These are phyloP conservation scores for Calosoma granatense DNA, from an alignment of 1,140 invertebrate species.

Conservation along the genomic window DNA sequence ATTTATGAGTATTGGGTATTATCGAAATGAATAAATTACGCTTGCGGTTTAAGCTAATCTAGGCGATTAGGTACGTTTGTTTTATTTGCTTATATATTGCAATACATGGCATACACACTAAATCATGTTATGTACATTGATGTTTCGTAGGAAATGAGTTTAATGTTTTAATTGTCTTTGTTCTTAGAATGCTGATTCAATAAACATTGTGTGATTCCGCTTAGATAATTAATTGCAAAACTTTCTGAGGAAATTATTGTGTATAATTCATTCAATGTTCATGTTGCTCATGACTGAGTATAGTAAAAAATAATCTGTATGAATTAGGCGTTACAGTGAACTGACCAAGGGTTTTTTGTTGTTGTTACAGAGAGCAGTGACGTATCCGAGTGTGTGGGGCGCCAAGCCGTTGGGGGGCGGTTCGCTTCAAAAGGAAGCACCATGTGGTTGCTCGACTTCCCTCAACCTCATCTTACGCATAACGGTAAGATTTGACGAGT, in stretches of 20 bases:
- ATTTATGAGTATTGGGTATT: background rate
- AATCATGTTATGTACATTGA: too few relatives aligned
- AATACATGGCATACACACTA: too few relatives aligned
- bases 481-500: constrained; percentile 18
- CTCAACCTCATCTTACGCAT: constrained; percentile 21
- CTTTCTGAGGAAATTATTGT: too few relatives aligned
- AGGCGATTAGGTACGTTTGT: too few relatives aligned
- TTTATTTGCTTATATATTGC: too few relatives aligned
- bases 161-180: background rate
- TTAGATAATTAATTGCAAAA: background rate
- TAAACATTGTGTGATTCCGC: background rate
- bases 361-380: constrained; percentile 13
- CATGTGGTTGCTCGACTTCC: constrained; percentile 32
- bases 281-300: too few relatives aligned
- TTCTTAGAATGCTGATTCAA: background rate
- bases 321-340: too few relatives aligned
- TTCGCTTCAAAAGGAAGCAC: constrained; percentile 14
- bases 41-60: too few relatives aligned
- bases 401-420: constrained; percentile 13
- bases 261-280: too few relatives aligned
- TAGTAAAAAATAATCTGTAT: too few relatives aligned
- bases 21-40: too few relatives aligned
- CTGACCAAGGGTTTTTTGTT: background rate
- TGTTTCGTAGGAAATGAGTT: too few relatives aligned
- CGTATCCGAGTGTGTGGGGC: constrained; percentile 13